Base-by-base conservation (phyloP, 2,797 vertebrate genomes). In the Sternotherus odoratus region DNA sequence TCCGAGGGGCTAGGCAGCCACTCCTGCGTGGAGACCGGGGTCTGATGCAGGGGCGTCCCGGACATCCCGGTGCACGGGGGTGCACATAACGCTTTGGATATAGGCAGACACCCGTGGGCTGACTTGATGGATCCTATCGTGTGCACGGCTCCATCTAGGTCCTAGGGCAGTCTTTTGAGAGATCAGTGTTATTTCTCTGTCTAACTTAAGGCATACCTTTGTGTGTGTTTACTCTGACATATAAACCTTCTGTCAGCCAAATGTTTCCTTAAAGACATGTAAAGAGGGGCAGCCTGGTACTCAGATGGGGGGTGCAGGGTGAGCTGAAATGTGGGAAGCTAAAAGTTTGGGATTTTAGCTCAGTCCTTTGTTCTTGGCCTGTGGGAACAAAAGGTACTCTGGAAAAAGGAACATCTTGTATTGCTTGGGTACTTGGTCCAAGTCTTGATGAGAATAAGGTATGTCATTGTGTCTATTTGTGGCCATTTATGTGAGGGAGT, bases 281-380 rank as follows among this genome's bases (percentile, higher is more conserved):
- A 3, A 2, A 1, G 1, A 50, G 77, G 19, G 2, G 1, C 0
- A 69, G 3, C 2, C 0, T n/a, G 16, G 12, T 8, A 39, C 19
- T 39, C 10, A 69, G 16, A 23, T 39, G 19, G 66, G 66, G n/a
- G 21, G 21, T 69, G n/a, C 1, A 10, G 5, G 8, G 10, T 0
- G 8, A 79, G 12, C 2, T 81, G 26, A 19, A 57, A 88, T 83
- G 23, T 1, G 2, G 10, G 15, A 84, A 57, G 21, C 74, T 10
- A 6, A 26, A 57, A n/a, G 79, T 26, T 1, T 3, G 0, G 1
- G 1, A 3, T 83, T 48, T 1, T 1, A 0, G 1, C 75, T 17
- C 1, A 39, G 21, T 69, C n/a, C 63, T 69, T 23, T 81, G 6
- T 2, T 1, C 5, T 78, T 46, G 24, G 11, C 7, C 1, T 1